Conservation (phyloP, 2,113 vertebrate genomes). For the Aptenodytes forsteri region DNA sequence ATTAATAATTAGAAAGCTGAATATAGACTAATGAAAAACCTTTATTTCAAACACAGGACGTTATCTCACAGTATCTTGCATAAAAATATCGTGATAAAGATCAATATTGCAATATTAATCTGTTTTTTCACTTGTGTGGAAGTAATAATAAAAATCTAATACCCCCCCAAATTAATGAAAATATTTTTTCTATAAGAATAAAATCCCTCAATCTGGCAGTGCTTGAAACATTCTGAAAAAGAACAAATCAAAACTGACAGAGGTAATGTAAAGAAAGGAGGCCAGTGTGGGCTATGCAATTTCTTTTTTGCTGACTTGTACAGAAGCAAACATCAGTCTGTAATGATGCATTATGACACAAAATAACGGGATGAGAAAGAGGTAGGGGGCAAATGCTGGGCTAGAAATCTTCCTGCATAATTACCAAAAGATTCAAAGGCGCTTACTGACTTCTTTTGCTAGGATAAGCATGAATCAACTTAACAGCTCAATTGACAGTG, state of each 20-base stretch:
- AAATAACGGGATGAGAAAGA: conserved; percentile 39
- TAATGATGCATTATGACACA: conserved; percentile 67
- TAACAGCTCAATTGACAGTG: conserved; percentile 56
- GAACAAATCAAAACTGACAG: conserved; percentile 68
- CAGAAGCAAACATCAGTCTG: conserved; percentile 35
- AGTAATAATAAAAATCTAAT: not conserved
- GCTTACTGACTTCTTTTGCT: conserved; percentile 16
- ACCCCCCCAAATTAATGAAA: not conserved
- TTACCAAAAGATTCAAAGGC: conserved; percentile 60
- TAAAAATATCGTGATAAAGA: not conserved
- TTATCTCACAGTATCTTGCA: not conserved
- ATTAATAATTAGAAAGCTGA: not conserved
- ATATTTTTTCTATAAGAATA: not conserved
- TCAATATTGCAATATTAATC: not conserved
- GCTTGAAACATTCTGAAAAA: conserved; percentile 38
- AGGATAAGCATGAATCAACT: conserved; percentile 46
- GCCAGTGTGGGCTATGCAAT: conserved; percentile 21
- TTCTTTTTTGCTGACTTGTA: conserved; percentile 67
- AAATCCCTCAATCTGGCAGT: not conserved
- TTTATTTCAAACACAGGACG: not conserved
- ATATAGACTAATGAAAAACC: not conserved
- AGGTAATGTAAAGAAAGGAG: conserved; percentile 60
- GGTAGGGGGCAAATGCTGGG: not conserved
- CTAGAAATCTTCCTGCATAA: conserved; percentile 36
- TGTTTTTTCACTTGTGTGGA: not conserved